A percentile compares a stretch with the other conserved stretches of the same genome.
Conservation (phyloP, 2,888 invertebrate genomes). For the Campaea margaritaria region DNA sequence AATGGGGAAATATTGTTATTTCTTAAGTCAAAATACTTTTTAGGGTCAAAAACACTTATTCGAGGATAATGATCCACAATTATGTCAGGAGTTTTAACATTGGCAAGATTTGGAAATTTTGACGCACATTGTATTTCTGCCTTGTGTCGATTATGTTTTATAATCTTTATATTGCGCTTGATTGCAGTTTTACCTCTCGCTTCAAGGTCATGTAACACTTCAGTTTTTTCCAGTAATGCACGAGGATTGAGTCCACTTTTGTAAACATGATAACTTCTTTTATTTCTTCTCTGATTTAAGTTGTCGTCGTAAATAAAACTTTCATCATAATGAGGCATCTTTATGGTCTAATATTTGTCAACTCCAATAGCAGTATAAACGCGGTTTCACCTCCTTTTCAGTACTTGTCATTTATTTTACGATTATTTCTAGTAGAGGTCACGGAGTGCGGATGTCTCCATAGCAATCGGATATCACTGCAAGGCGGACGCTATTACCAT, state of each 20-base stretch:
- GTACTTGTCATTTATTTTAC: slow-evolving; percentile 1
- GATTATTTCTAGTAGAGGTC: slow-evolving; percentile 48
- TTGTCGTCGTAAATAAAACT: slow-evolving; percentile 81
- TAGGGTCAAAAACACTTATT: slow-evolving; percentile 71
- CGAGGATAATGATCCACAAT: slow-evolving; percentile 72
- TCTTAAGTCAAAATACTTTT: slow-evolving; percentile 69
- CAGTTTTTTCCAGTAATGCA: slow-evolving; percentile 64
- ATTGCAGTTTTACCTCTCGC: slow-evolving; percentile 73
- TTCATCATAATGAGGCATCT: slow-evolving; percentile 83
- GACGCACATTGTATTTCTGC: slow-evolving; percentile 52
- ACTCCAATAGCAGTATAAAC: slow-evolving; percentile 1
- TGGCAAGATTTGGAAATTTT: slow-evolving; percentile 47
- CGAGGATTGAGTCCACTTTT: slow-evolving; percentile 75
- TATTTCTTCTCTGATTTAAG: slow-evolving; percentile 79
- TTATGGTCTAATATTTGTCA: slow-evolving; percentile 35
- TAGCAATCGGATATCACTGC: slow-evolving; percentile 54
- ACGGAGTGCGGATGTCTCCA: slow-evolving; percentile 53
- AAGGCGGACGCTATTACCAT: slow-evolving; percentile 54
- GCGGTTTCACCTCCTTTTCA: slow-evolving; percentile 11
- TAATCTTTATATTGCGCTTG: slow-evolving; percentile 76
- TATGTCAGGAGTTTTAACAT: slow-evolving; percentile 69
- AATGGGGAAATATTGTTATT: slow-evolving; percentile 73
- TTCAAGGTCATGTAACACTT: slow-evolving; percentile 70
- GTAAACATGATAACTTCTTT: slow-evolving; percentile 81
- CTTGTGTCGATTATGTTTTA: slow-evolving; percentile 70